Base-by-base conservation (phyloP, 2,113 vertebrate species). In the Scomber colias region DNA sequence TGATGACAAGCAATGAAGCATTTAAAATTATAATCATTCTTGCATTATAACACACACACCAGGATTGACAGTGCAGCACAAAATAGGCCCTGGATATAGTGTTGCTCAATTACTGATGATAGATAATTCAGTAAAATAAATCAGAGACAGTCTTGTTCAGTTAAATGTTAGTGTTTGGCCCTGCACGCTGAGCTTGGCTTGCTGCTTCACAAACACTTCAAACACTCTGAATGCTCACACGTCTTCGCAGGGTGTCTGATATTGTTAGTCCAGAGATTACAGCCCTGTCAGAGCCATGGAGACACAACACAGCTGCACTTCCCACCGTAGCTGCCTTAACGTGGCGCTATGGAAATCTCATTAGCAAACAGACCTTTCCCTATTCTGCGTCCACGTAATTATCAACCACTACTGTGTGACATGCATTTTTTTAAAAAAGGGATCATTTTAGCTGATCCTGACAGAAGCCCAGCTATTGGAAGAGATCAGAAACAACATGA, bases 241-340 rank as follows among this genome's bases (percentile, higher is more conserved):
- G 51, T 89, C 89, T 89, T 92, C 91, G 85, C 83, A 60, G 89
- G 92, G 85, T 75, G 90, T 90, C 92, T 90, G 84, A 82, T 92
- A 85, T 91, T 89, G 85, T 93, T 91, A 91, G 88, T 87, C 83
- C 83, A 86, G 82, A 90, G 92, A 93, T 93, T 91, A 92, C 82
- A 90, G 86, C 76, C 81, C 88, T 88, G 89, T 92, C 92, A 90
- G 83, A 85, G 81, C 71, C 79, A 50, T 17, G 69, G 82, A 92
- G 91, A 92, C 89, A 87, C 83, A 91, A 90, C 88, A 87, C 92
- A 91, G 88, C 86, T 91, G 90, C 87, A 86, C 87, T 84, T 90
- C 85, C 88, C 77, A 90, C 89, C 75, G 89, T 2, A 81, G 67
- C 82, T 84, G 87, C 83, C 84, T 83, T 79, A 83, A 83, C 85